Percentiles rank a stretch among this genome's conserved stretches.
phyloP scores from a whole-genome alignment of 1,140 invertebrate species.

The Bicyclus anynana region DNA sequence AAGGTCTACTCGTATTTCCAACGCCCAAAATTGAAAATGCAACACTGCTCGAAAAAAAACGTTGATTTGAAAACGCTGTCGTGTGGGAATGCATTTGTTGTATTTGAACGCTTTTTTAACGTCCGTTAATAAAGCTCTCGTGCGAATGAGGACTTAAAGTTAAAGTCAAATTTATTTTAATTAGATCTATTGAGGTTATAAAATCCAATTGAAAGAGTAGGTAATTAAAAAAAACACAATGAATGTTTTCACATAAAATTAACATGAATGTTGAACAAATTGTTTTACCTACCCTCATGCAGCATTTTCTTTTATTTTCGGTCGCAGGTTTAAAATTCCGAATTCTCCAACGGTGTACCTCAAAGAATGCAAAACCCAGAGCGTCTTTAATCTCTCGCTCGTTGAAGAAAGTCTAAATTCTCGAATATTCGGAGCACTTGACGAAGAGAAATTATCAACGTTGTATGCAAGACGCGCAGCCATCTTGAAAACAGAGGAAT shows the following conservation, averaged over 20 bases:
- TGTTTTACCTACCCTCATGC: too few species aligned
- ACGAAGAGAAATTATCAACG: conserved; percentile 15
- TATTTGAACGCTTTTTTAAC: too few species aligned
- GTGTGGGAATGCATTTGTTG: too few species aligned
- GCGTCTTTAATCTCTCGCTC: conserved; percentile 21
- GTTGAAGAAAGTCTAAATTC: conserved; percentile 16
- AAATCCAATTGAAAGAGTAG: too few species aligned
- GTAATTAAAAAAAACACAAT: background rate
- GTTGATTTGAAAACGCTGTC: too few species aligned
- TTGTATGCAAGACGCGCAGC: conserved; percentile 14
- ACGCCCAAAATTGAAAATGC: too few species aligned
- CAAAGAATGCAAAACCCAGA: conserved; percentile 16
- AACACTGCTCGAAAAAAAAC: too few species aligned
- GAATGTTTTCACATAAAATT: background rate
- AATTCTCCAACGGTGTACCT: conserved; percentile 6
- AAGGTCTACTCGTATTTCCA: too few species aligned
- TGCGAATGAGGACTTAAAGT: too few species aligned
- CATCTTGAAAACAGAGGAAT: background rate
- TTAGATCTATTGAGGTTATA: too few species aligned
- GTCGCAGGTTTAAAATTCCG: conserved; percentile 9
- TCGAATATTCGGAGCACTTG: conserved; percentile 10
- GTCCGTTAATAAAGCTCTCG: too few species aligned
- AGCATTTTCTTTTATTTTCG: conserved; percentile 9
- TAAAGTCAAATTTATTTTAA: too few species aligned
- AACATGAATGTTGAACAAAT: background rate